Evolutionary conservation across 2,797 vertebrate species (phyloP).

Genomic region (Scolopax rusticola): DNA sequence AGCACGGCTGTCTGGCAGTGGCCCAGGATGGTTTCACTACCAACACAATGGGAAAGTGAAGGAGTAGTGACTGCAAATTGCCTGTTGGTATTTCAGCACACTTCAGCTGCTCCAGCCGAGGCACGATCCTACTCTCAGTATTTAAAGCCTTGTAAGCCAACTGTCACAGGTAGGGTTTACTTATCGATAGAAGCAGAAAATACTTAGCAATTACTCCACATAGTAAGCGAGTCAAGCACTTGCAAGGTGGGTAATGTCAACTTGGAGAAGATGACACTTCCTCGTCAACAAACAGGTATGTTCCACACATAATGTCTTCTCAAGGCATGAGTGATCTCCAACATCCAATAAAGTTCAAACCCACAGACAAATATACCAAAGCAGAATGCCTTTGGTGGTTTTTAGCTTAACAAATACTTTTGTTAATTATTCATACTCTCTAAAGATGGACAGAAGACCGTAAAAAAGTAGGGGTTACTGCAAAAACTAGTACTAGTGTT

Average conservation of each 20-base stretch:
- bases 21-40: not conserved
- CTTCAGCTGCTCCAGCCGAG: not conserved
- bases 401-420: not conserved
- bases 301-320: not conserved
- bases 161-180: not conserved
- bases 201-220: not conserved
- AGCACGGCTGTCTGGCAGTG: accelerated
- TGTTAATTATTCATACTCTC: not conserved
- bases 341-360: not conserved
- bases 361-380: not conserved
- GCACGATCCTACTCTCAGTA: not conserved
- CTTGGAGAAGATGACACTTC: not conserved
- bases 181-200: not conserved
- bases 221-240: not conserved
- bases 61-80: not conserved
- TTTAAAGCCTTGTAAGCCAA: not conserved
- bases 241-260: not conserved
- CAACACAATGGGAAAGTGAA: not conserved
- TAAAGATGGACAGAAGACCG: not conserved
- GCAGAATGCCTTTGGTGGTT: not conserved
- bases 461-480: not conserved
- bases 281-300: not conserved
- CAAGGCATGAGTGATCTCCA: not conserved
- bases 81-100: not conserved
- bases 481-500: not conserved